phyloP scores from a whole-genome alignment of 2,113 vertebrate genomes.

The Nesospiza acunhae region DNA sequence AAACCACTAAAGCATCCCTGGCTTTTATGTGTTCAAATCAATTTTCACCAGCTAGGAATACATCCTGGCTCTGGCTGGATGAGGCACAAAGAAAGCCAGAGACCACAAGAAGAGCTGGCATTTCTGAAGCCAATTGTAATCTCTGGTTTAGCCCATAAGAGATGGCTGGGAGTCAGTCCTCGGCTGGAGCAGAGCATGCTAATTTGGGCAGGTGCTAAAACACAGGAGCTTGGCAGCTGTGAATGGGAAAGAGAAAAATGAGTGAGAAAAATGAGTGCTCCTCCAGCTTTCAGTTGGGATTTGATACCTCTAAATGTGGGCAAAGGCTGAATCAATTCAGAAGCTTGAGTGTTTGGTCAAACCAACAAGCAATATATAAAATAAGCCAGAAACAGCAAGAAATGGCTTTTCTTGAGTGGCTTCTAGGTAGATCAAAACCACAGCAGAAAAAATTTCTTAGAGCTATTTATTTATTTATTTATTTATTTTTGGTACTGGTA shows the following conservation, averaged over 20 bases:
- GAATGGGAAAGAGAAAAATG: conserved; percentile 12
- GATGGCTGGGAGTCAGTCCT: background rate
- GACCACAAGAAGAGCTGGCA: background rate
- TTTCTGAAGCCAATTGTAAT: conserved; percentile 1
- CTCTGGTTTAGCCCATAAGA: background rate
- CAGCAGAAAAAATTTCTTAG: background rate
- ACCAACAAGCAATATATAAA: background rate
- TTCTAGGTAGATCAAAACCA: background rate
- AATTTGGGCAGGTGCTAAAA: conserved; percentile 54
- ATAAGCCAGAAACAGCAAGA: background rate
- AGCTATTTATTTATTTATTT: background rate
- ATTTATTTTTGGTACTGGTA: background rate
- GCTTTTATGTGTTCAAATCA: background rate
- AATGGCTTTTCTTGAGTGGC: background rate
- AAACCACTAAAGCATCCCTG: background rate
- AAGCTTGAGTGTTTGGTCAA: background rate
- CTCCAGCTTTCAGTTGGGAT: background rate
- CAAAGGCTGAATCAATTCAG: background rate
- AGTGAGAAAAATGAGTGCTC: background rate
- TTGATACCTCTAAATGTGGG: background rate
- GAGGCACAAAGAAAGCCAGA: conserved; percentile 18
- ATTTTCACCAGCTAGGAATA: conserved; percentile 15
- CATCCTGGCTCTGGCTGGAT: background rate
- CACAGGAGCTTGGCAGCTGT: conserved; percentile 29
- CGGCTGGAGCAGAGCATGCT: background rate